Evolutionary conservation across 2,797 vertebrate species (phyloP).

Genomic region (Amphiprion clarkii): DNA sequence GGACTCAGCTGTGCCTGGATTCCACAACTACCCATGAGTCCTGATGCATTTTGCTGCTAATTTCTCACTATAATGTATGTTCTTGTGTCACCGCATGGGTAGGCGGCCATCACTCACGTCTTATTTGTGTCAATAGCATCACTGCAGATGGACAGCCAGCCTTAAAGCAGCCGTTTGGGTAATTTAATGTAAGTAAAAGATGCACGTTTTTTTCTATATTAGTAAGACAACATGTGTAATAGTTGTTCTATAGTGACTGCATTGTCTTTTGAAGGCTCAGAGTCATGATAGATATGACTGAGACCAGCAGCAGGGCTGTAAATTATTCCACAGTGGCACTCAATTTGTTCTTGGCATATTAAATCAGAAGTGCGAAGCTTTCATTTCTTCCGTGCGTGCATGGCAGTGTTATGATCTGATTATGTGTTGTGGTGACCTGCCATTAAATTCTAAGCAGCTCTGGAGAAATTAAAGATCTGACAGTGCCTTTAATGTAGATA

Average conservation of each 20-base stretch:
- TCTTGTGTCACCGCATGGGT: conserved; percentile 18
- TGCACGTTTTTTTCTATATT: not conserved
- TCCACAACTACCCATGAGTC: conserved; percentile 36
- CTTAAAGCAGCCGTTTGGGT: conserved; percentile 7
- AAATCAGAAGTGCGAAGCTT: conserved; percentile 73
- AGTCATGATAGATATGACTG: conserved; percentile 63
- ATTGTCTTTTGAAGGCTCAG: conserved; percentile 9
- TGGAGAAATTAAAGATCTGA: conserved; percentile 62
- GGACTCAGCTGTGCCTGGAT: conserved; percentile 43
- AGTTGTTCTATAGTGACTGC: not conserved
- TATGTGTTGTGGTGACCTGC: conserved; percentile 62
- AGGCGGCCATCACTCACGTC: conserved; percentile 10
- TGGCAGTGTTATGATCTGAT: conserved; percentile 74
- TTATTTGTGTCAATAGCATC: conserved; percentile 11
- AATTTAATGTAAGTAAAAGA: conserved; percentile 2
- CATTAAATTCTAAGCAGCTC: conserved; percentile 54
- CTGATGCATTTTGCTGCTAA: conserved; percentile 36
- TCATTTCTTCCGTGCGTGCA: conserved; percentile 53
- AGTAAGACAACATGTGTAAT: conserved; percentile 7
- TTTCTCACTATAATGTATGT: conserved; percentile 26
- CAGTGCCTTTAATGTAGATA: conserved; percentile 19
- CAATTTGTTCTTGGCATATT: conserved; percentile 80
- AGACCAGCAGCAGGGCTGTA: conserved; percentile 65
- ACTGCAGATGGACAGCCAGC: conserved; percentile 8
- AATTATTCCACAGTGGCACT: conserved; percentile 73